A percentile compares a stretch with the other conserved stretches of the same genome.
Evolutionary conservation across 2,888 invertebrate species (phyloP).

Genomic region (Noctua comes): DNA sequence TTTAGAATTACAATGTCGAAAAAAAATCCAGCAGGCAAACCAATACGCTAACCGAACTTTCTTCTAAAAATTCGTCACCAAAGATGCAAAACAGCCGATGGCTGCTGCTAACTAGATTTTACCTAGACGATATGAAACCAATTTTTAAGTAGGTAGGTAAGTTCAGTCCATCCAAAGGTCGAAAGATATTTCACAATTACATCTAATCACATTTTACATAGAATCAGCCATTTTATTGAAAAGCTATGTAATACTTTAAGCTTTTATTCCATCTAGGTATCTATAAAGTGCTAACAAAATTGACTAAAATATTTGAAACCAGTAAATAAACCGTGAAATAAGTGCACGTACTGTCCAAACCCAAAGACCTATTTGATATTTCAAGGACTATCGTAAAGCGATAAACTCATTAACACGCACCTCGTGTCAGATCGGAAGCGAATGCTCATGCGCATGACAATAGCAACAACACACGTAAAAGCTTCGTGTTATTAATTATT

Average conservation of each 20-base stretch:
- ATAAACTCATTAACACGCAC: constrained; percentile 74
- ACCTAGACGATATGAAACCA: too few species aligned
- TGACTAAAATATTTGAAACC: constrained; percentile 26
- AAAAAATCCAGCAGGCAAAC: too few species aligned
- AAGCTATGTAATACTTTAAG: too few species aligned
- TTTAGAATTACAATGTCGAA: too few species aligned
- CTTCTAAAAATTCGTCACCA: background rate
- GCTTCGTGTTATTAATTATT: constrained; percentile 68
- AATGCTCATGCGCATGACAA: constrained; percentile 72
- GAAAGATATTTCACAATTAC: too few species aligned
- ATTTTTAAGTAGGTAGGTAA: too few species aligned
- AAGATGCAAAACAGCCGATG: background rate
- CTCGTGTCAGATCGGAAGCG: constrained; percentile 68
- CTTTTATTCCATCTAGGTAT: too few species aligned
- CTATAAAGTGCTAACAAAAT: constrained; percentile 1
- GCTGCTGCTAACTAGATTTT: constrained; percentile 10
- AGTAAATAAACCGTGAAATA: constrained; percentile 58
- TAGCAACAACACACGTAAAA: constrained; percentile 66
- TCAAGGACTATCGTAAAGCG: constrained; percentile 71
- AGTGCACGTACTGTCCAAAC: constrained; percentile 70
- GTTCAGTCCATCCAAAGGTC: too few species aligned
- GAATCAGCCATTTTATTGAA: too few species aligned
- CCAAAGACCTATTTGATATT: constrained; percentile 70
- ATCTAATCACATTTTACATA: too few species aligned
- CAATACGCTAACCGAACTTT: too few species aligned